Percentiles rank a stretch among this genome's conserved stretches.
phyloP scores from a whole-genome alignment of 2,113 vertebrate genomes.

The Turnix velox region DNA sequence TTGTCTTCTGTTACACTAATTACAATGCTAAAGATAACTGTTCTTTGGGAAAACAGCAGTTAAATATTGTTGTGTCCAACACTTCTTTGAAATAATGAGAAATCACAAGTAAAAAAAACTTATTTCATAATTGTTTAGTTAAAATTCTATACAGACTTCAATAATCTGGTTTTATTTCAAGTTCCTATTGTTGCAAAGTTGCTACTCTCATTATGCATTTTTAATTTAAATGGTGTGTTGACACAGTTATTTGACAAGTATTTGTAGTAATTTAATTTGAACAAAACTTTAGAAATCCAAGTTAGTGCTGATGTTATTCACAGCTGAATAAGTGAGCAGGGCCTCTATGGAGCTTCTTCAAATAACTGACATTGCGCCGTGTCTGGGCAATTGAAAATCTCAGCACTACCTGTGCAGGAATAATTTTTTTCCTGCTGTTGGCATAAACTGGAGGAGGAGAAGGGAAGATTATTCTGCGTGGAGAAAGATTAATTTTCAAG shows the following conservation, averaged over 20 bases:
- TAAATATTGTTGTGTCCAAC: not conserved
- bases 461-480: not conserved
- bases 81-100: not conserved
- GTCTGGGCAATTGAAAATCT: not conserved
- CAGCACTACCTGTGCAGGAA: not conserved
- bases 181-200: not conserved
- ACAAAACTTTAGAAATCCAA: not conserved
- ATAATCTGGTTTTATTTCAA: not conserved
- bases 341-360: not conserved
- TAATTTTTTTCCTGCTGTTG: not conserved
- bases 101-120: not conserved
- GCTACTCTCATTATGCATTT: not conserved
- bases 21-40: not conserved
- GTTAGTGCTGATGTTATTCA: not conserved
- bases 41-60: not conserved
- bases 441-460: not conserved
- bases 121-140: not conserved
- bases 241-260: not conserved
- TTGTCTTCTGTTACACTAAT: not conserved
- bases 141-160: not conserved
- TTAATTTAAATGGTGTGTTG: not conserved
- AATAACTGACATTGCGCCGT: not conserved
- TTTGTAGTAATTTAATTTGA: not conserved
- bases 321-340: not conserved
- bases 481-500: not conserved